Evolutionary conservation across 2,113 vertebrate species (phyloP), one percentile per base, ranked within the genome.

Genomic region (Corythaixoides concolor): DNA sequence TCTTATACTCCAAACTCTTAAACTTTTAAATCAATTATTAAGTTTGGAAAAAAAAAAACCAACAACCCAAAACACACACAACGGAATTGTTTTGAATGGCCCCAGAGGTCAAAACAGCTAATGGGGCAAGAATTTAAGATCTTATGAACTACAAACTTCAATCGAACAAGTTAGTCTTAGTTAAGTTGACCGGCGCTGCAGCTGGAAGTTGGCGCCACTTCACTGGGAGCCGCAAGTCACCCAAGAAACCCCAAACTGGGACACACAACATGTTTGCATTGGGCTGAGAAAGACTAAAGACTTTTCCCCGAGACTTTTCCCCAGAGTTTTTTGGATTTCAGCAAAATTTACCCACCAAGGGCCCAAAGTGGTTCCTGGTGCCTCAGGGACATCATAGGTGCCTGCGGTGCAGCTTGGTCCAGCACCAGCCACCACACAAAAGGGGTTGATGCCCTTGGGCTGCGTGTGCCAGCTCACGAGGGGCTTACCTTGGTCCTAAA

Each of bases 61-160:
- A 35, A 35, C 24, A 35, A 9, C 24, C 35, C 24, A 20, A 27
- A 35, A 9, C 1, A 3, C 26, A 19, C 26, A 6, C 45, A 74
- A 6, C 60, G 53, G 90, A 97, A 94, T 86, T 81, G 68, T 95
- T 97, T 91, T 2, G 4, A 93, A 91, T 56, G 68, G 89, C 72
- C 90, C 45, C 18, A 55, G 75, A 92, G 47, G 89, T 96, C 93
- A 93, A 85, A 68, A 33, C 9, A 8, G 93, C 60, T 80, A 92
- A 89, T 0, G 5, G 80, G 83, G 63, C 52, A 77, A 67, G 73
- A 85, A 96, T 90, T 96, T 76, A 87, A 91, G 86, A 64, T 55
- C 87, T 80, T 68, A 62, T 8, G 43, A 96, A 55, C 32, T 50
- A 50, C 72, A 85, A 73, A 95, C 56, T 92, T 90, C 35, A n/a